A percentile compares a stretch with the other conserved stretches of the same genome.
phyloP scores from a whole-genome alignment of 2,797 vertebrate genomes.

The Chrysocyon brachyurus region DNA sequence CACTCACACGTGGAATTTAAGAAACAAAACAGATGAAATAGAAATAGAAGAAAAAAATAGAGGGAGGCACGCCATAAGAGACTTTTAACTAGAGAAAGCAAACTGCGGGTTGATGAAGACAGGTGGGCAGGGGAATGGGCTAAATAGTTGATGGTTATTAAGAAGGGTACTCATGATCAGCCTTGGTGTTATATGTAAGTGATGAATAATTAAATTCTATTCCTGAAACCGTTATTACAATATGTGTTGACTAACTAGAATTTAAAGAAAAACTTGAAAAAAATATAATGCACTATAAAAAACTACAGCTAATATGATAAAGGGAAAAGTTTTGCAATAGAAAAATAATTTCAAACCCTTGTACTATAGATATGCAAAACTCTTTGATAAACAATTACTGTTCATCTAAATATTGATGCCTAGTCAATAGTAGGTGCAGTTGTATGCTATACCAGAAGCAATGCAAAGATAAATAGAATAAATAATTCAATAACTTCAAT shows the following conservation, averaged over 20 bases:
- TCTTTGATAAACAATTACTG: neutral
- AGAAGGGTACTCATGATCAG: neutral
- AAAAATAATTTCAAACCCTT: neutral
- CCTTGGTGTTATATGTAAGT: neutral
- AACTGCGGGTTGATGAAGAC: neutral
- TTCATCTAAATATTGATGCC: neutral
- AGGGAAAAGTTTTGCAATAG: neutral
- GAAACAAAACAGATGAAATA: neutral
- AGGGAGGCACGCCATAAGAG: neutral
- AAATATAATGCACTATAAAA: neutral
- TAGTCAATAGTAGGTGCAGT: neutral
- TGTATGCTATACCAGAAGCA: neutral
- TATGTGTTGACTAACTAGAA: neutral
- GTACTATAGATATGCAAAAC: neutral
- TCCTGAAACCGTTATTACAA: neutral
- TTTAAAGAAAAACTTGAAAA: neutral
- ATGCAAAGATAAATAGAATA: conserved; percentile 3
- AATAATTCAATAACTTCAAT: conserved; percentile 20
- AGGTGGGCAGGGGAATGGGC: neutral
- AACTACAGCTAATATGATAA: neutral
- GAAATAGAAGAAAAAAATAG: neutral
- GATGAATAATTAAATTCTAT: neutral
- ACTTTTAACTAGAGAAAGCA: neutral
- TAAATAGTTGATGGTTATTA: neutral
- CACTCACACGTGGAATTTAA: neutral